Percentiles rank a stretch among this genome's conserved stretches.
Conservation (phyloP, 2,888 invertebrate species). For the Hydrotaea cyrtoneurina region DNA sequence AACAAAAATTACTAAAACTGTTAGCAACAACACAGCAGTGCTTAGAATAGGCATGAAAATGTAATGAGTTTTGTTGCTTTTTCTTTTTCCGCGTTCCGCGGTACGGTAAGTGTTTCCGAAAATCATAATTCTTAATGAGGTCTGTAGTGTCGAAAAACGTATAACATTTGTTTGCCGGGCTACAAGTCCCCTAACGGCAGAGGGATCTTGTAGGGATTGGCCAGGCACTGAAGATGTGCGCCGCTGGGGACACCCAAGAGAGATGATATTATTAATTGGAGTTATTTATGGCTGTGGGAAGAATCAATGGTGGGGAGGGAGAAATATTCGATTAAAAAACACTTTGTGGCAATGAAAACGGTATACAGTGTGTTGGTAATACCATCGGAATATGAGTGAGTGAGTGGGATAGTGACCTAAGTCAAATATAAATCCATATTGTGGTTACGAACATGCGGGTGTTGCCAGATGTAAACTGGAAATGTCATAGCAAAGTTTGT, state of each 20-base stretch:
- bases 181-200: not conserved
- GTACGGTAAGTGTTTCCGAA: constrained; percentile 52
- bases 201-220: not conserved
- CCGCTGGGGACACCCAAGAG: not conserved
- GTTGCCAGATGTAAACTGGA: no score
- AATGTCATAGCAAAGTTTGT: no score
- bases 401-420: no score
- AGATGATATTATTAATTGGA: constrained; percentile 1
- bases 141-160: constrained; percentile 57
- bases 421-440: no score
- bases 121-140: constrained; percentile 63
- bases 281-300: not conserved
- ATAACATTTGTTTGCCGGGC: constrained; percentile 28
- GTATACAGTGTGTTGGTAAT: no score
- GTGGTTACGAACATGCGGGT: no score
- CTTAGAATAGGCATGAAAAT: constrained; percentile 3
- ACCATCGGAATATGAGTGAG: no score
- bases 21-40: not conserved
- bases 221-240: not conserved
- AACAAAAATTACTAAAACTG: not conserved
- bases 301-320: not conserved
- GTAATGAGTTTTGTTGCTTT: not conserved
- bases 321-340: no score
- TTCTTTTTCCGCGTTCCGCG: not conserved
- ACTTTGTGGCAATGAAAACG: no score